phyloP scores from a whole-genome alignment of 2,113 vertebrate species.

The Oxyura jamaicensis region DNA sequence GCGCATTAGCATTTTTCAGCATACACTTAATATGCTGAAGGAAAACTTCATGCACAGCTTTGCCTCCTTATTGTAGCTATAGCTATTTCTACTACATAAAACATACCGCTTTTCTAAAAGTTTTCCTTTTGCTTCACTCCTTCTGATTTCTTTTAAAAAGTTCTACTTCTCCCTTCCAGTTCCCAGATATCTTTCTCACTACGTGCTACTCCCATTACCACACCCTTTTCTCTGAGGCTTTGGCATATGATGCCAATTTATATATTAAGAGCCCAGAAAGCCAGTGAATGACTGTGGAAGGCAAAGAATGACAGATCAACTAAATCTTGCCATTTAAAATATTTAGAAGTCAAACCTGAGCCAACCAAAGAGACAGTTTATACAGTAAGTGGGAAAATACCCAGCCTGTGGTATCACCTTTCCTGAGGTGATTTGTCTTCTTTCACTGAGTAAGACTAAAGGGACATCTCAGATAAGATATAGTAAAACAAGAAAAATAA shows the following conservation, averaged over 20 bases:
- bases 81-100: neutral
- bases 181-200: neutral
- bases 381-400: neutral
- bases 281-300: neutral
- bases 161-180: neutral
- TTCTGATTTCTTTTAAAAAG: neutral
- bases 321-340: neutral
- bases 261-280: neutral
- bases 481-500: slow-evolving; percentile 5
- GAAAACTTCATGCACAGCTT: neutral
- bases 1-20: neutral
- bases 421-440: neutral
- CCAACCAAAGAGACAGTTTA: neutral
- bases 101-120: neutral
- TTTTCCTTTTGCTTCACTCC: neutral
- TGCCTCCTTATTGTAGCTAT: neutral
- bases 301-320: slow-evolving; percentile 1
- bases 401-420: no score
- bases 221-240: neutral
- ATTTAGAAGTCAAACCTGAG: neutral
- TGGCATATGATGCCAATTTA: neutral
- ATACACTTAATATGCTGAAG: neutral
- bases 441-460: neutral
- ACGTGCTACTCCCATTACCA: neutral
- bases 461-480: neutral